These are phyloP conservation scores for Drosophila seguyi DNA, from an alignment of 1,140 invertebrate genomes.

Conservation along the genomic window DNA sequence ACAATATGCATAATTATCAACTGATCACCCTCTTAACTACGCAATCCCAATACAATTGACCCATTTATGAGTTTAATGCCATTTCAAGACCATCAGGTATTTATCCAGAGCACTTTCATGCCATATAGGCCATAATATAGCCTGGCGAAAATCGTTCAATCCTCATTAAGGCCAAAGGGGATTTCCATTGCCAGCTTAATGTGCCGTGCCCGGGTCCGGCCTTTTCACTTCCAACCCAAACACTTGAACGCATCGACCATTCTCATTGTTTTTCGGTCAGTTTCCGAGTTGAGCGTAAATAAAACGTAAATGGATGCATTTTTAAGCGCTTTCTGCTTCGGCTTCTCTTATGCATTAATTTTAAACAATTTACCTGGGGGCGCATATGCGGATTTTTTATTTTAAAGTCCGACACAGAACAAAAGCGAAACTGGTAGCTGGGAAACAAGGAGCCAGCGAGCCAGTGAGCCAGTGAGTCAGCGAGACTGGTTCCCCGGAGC, in stretches of 20 bases:
- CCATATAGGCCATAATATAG: conserved; percentile 36
- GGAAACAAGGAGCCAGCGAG: neutral
- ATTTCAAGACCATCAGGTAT: conserved; percentile 17
- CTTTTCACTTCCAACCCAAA: conserved; percentile 40
- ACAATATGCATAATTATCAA: neutral
- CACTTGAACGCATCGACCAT: conserved; percentile 24
- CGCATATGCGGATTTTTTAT: conserved; percentile 49
- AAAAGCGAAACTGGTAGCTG: conserved; percentile 13
- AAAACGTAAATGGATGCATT: conserved; percentile 71
- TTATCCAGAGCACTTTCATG: conserved; percentile 34
- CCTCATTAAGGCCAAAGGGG: conserved; percentile 74
- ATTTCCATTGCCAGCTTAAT: conserved; percentile 73
- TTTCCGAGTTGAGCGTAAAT: conserved; percentile 34
- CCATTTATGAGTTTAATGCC: conserved; percentile 22
- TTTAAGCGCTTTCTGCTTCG: conserved; percentile 59
- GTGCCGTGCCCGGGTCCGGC: conserved; percentile 43
- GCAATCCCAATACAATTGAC: neutral
- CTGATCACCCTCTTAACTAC: neutral
- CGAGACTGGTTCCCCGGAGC: conserved; percentile 3
- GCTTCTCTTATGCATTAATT: conserved; percentile 65
- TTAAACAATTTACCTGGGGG: conserved; percentile 71
- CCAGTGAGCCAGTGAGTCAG: neutral
- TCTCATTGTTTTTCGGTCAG: conserved; percentile 60
- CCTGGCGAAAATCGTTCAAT: conserved; percentile 77
- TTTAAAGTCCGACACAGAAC: conserved; percentile 58